Evolutionary conservation across 2,888 invertebrate genomes (phyloP).

Genomic region (Melanotus villosus): DNA sequence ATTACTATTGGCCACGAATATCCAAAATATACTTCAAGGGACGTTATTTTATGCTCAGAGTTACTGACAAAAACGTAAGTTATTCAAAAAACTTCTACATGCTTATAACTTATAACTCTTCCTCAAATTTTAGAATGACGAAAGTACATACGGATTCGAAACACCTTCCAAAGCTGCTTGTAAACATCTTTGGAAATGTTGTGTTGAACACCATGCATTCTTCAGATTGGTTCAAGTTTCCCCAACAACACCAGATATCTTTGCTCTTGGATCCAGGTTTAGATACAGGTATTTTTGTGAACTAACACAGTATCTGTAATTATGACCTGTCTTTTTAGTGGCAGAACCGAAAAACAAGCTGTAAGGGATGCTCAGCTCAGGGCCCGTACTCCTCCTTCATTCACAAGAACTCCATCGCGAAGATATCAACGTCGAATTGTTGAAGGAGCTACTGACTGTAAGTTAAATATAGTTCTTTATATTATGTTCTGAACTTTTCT

Average conservation of each 20-base stretch:
- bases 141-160: constrained; percentile 97
- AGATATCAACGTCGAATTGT: constrained; percentile 76
- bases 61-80: constrained; percentile 95
- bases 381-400: constrained; percentile 71
- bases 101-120: constrained; percentile 11
- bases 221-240: constrained; percentile 89
- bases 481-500: constrained; percentile 13
- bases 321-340: constrained; percentile 71
- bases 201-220: constrained; percentile 95
- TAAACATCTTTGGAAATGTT: constrained; percentile 96
- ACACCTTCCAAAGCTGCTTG: constrained; percentile 93
- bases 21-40: constrained; percentile 97
- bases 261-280: constrained; percentile 84
- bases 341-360: constrained; percentile 76
- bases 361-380: constrained; percentile 69
- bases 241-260: constrained; percentile 81
- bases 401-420: constrained; percentile 76
- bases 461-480: constrained; percentile 46
- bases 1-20: constrained; percentile 98
- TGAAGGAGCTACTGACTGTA: constrained; percentile 71
- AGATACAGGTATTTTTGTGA: constrained; percentile 78
- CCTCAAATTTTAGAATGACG: constrained; percentile 80
- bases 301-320: background rate
- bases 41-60: constrained; percentile 95
- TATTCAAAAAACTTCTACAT: background rate